These are phyloP conservation scores for Plectropomus leopardus DNA, from an alignment of 2,113 vertebrate species.

Conservation along the genomic window DNA sequence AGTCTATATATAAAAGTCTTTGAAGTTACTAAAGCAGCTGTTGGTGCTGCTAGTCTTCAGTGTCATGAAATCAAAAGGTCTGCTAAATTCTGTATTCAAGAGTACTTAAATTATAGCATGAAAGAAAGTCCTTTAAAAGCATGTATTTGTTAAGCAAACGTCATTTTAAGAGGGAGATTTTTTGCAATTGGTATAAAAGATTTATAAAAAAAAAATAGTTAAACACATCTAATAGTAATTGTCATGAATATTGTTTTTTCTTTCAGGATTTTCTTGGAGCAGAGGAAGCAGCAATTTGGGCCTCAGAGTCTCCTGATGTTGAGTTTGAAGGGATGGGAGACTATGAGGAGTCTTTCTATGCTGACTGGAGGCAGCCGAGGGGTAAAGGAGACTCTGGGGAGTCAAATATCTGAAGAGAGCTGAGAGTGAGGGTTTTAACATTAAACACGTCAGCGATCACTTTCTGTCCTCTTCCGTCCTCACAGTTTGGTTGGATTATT, in stretches of 20 bases:
- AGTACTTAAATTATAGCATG: neutral
- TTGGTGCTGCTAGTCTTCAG: neutral
- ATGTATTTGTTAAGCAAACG: too few relatives aligned
- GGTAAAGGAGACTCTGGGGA: constrained; percentile 89
- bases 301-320: constrained; percentile 69
- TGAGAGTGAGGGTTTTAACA: neutral
- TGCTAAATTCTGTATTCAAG: neutral
- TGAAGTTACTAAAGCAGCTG: too few relatives aligned
- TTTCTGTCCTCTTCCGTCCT: neutral
- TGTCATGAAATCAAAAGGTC: neutral
- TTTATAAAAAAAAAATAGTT: too few relatives aligned
- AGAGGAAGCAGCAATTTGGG: constrained; percentile 47
- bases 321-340: constrained; percentile 91
- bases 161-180: too few relatives aligned
- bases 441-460: neutral
- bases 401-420: constrained; percentile 35
- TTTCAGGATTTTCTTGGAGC: constrained; percentile 62
- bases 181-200: too few relatives aligned
- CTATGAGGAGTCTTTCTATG: constrained; percentile 89
- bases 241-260: neutral
- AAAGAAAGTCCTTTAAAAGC: neutral
- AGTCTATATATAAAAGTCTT: neutral
- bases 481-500: neutral
- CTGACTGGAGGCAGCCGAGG: constrained; percentile 88
- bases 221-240: neutral